Evolutionary conservation across 2,888 invertebrate species (phyloP), one percentile per base, ranked within the genome.

Genomic region (Microctonus brassicae): DNA sequence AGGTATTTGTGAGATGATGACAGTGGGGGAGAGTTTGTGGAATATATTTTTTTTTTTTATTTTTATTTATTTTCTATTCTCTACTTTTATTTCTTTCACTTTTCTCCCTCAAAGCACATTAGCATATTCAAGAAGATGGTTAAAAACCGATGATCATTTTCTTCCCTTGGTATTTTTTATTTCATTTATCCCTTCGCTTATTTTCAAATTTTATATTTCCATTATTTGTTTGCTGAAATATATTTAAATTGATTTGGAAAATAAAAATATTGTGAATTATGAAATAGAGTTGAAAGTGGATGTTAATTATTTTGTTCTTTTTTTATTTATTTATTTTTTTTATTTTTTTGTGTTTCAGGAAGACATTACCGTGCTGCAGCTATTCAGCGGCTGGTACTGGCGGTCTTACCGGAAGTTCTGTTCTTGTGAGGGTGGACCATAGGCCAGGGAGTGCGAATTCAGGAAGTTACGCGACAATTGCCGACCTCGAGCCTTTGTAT

Each of bases 391-490:
- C 72, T 91, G 94, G 75, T 92, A 94, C 86, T 57, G 84, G 94
- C 91, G 82, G 94, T 92, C 81, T 94, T 91, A 88, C 94, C 92
- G 86, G 94, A 93, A 87, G 86, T 78, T 87, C 87, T 83, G 94
- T 94, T 69, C 91, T 94, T 77, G 91, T 94, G 39, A 91, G 94
- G 63, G 89, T 94, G 80, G 94, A 94, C 84, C 93, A 94, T 9
- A 89, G 94, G 74, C 93, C 94, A 63, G 93, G 94, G 68, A 94
- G 94, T 84, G 93, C 92, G 29, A 91, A 91, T 78, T 94, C 93
- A 70, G 94, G 94, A 75, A 94, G 94, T 79, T 95, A 95, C 82
- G 95, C 95, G 55, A 95, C 95, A 55, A 95, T 95, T 79, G 94
- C 94, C 72, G 94, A 94, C 86, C 90, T 94, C 80, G 94, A 94